Evolutionary conservation across 2,797 vertebrate genomes (phyloP), one percentile per base, ranked within the genome.

Genomic region (Thripadectes ignobilis): DNA sequence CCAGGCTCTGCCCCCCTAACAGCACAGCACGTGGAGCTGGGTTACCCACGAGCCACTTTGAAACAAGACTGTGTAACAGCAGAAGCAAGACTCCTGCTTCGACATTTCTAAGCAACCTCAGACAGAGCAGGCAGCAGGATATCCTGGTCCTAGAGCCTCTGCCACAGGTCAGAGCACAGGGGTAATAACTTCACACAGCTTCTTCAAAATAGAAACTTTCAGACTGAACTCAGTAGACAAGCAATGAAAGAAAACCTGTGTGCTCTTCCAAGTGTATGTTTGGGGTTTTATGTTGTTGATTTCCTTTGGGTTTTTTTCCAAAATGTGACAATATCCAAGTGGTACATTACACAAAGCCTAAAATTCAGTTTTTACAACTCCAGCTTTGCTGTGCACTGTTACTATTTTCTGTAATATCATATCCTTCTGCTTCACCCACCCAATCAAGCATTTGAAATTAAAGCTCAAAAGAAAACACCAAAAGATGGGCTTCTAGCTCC

Each of bases 291-390:
- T 27, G 13, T 7, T 78, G 29, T 14, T 65, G 10, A 14, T 17
- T 30, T 54, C 6, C n/a, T 39, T 39, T 2, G n/a, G 21, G 1
- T 17, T 2, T 22, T 43, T 39, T 6, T 1, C 7, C 10, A 10
- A 26, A 72, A n/a, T 26, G 20, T 36, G 23, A 65, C 80, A 78
- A 71, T 57, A 88, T 17, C 12, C 2, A 38, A 81, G 29, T 32
- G 6, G 18, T 20, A 61, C 10, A 57, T 34, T 46, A 61, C 30
- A 61, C 6, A 62, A 43, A 82, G 38, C 10, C 17, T 43, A 66
- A 77, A 83, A 76, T 34, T 61, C 9, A 2, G 5, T 32, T 84
- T 80, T 54, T 23, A 71, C 38, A 86, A 10, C 17, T 52, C 15
- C 16, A 36, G 34, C 39, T 59, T 51, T 55, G 7, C 23, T 58